Base-by-base conservation (phyloP, 2,888 invertebrate species). In the Xestia ashworthii region DNA sequence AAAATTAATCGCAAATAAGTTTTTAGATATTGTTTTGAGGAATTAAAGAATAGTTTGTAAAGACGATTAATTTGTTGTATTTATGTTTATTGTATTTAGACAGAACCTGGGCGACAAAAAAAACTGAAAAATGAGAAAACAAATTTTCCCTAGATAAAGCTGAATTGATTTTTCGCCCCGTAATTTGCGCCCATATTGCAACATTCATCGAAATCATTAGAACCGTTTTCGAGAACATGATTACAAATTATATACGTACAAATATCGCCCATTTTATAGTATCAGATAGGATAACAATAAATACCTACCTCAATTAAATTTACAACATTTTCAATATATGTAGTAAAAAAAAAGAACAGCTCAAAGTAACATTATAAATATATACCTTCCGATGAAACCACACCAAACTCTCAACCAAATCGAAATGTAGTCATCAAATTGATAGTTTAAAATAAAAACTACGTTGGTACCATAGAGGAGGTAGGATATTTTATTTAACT, bases 401-500 rank as follows among this genome's bases (percentile, higher is more conserved):
- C 48, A 70, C 16, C 6, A 66, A 65, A 44, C 16, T 48, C 62
- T 19, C 9, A 22, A 79, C 48, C 69, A 84, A 69, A 58, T 67
- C 32, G 58, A 74, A 76, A 76, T 75, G 78, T 86, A 81, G 83
- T 85, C 76, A 78, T 78, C 70, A 83, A 76, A 81, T 85, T 81
- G 83, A 81, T 74, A 68, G 71, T 76, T 76, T 62, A 74, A 68
- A 71, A 81, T 78, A 84, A 81, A 71, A 77, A 62, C 14, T 69
- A 64, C 48, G 62, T 62, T 19, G 38, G 11, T 71, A 71, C 32
- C 32, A 32, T 50, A 74, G 62, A 82, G 65, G 80, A 69, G 67
- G 69, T 69, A 48, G 75, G 87, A 90, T 90, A 91, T 91, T 90
- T 91, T 90, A 91, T 92, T 92, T 89, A 90, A 90, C 86, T 88